Conservation (phyloP, 2,113 vertebrate species). For the Acanthochromis polyacanthus region DNA sequence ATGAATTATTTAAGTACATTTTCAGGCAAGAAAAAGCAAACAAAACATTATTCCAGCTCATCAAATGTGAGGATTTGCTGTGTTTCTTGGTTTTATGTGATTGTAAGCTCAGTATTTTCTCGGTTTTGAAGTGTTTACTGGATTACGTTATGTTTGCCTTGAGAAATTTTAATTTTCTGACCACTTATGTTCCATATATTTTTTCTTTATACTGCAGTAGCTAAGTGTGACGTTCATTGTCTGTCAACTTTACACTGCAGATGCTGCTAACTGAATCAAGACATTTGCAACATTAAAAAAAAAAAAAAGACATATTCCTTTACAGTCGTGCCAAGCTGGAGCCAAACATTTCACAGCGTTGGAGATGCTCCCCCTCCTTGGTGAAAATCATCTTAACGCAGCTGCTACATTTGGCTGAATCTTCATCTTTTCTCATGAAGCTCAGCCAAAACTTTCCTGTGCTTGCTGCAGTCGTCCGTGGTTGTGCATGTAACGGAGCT, state of each 20-base stretch:
- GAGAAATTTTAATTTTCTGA: not conserved
- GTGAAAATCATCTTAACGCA: slow-evolving; percentile 61
- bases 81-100: not conserved
- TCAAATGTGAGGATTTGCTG: not conserved
- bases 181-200: not conserved
- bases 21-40: not conserved
- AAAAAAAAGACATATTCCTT: slow-evolving; percentile 48
- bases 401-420: slow-evolving; percentile 70
- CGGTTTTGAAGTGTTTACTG: not conserved
- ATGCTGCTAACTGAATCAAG: slow-evolving; percentile 50
- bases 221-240: not conserved
- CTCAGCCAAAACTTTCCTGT: slow-evolving; percentile 49
- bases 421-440: slow-evolving; percentile 51
- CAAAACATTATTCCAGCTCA: not conserved
- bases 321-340: slow-evolving; percentile 55
- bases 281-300: slow-evolving; percentile 39
- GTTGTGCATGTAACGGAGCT: slow-evolving; percentile 18
- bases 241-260: not conserved
- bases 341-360: slow-evolving; percentile 41
- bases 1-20: not conserved
- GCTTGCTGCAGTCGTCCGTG: slow-evolving; percentile 14
- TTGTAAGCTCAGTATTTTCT: not conserved
- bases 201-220: not conserved
- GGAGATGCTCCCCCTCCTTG: slow-evolving; percentile 28
- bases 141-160: not conserved